A percentile compares a stretch with the other conserved stretches of the same genome.
Evolutionary conservation across 2,113 vertebrate species (phyloP).

Genomic region (Podocnemis expansa): DNA sequence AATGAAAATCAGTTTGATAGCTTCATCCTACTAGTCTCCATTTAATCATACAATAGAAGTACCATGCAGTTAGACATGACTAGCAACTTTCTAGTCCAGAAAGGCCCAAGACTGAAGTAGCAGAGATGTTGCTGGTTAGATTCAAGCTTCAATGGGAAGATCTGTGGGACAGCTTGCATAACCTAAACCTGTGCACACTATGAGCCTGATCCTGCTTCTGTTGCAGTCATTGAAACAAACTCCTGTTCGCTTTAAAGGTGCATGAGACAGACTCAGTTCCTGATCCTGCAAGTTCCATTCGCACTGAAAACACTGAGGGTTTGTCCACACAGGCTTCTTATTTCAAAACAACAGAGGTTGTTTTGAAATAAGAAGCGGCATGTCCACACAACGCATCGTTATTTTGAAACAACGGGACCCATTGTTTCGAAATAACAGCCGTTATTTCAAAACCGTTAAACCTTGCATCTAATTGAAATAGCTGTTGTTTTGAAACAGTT

Average conservation of each 20-base stretch:
- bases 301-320: background rate
- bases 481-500: no score
- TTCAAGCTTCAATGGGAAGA: background rate
- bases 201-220: background rate
- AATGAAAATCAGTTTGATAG: background rate
- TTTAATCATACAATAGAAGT: background rate
- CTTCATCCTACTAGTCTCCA: background rate
- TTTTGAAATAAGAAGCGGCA: no score
- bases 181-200: background rate
- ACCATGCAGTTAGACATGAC: background rate
- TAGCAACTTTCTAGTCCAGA: background rate
- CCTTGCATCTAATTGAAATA: no score
- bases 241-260: fast-evolving
- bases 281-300: background rate
- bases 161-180: background rate
- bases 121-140: background rate
- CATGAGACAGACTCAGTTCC: fast-evolving
- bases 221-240: fast-evolving
- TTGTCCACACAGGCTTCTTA: no score
- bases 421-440: no score
- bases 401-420: no score
- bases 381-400: no score
- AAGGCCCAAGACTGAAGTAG: background rate
- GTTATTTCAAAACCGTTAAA: no score
- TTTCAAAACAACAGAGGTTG: no score